Evolutionary conservation across 2,888 invertebrate genomes (phyloP).

Genomic region (Ichneumoninae sp.): DNA sequence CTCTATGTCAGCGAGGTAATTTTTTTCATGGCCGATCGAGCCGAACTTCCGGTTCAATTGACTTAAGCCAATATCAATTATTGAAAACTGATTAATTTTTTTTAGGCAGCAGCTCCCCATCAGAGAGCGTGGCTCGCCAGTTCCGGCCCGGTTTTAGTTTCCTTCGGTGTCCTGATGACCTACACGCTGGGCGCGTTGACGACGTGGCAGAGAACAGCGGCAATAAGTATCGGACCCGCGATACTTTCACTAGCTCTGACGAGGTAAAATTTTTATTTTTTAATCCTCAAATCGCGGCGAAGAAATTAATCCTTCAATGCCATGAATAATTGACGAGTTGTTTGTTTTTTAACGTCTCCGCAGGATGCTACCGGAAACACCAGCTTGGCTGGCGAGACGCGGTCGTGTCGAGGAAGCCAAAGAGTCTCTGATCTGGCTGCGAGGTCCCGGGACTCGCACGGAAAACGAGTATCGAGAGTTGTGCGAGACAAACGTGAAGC

Average conservation of each 20-base stretch:
- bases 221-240: conserved; percentile 86
- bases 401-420: conserved; percentile 87
- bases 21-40: background rate
- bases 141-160: conserved; percentile 89
- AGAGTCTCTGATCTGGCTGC: conserved; percentile 88
- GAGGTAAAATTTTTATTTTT: conserved; percentile 70
- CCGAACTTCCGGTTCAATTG: conserved; percentile 5
- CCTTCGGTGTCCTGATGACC: conserved; percentile 89
- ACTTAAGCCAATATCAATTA: background rate
- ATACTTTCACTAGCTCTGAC: conserved; percentile 78
- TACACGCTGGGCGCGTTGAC: conserved; percentile 89
- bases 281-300: background rate
- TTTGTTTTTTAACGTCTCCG: conserved; percentile 85
- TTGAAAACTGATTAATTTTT: conserved; percentile 4
- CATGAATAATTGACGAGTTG: background rate
- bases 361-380: conserved; percentile 88
- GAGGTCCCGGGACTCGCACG: conserved; percentile 87
- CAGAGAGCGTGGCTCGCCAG: conserved; percentile 89
- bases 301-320: background rate
- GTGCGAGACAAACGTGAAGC: conserved; percentile 83
- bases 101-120: conserved; percentile 88
- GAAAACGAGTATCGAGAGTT: conserved; percentile 88
- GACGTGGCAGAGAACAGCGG: conserved; percentile 88
- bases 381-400: conserved; percentile 88
- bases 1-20: conserved; percentile 81